phyloP scores from a whole-genome alignment of 1,140 invertebrate genomes.

The Drosophila arawakana region DNA sequence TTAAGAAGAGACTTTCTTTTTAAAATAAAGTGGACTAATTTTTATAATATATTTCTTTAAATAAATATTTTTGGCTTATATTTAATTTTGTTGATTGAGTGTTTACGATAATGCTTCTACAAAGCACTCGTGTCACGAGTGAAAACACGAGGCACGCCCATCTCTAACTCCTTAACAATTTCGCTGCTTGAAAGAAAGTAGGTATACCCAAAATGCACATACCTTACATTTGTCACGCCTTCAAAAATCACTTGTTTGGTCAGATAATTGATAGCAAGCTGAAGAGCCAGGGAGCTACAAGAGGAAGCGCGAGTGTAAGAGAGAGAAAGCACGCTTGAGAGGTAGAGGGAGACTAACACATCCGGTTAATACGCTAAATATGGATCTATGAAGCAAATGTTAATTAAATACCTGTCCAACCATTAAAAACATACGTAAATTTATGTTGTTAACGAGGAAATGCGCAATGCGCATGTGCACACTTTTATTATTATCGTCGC shows the following conservation, averaged over 20 bases:
- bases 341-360: slow-evolving; percentile 36
- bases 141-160: slow-evolving; percentile 1
- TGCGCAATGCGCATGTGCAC: slow-evolving; percentile 73
- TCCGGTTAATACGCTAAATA: slow-evolving; percentile 52
- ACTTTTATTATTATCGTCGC: slow-evolving; percentile 77
- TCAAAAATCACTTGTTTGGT: slow-evolving; percentile 28
- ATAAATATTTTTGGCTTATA: no score
- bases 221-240: slow-evolving; percentile 22
- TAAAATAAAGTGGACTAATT: no score
- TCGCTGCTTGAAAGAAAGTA: slow-evolving; percentile 24
- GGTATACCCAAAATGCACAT: slow-evolving; percentile 14
- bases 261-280: slow-evolving; percentile 10
- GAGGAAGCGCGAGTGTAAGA: neutral
- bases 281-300: neutral
- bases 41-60: no score
- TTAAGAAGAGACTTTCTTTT: no score
- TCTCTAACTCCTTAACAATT: slow-evolving; percentile 20
- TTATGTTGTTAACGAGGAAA: slow-evolving; percentile 82
- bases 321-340: neutral
- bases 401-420: slow-evolving; percentile 82
- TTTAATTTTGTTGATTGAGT: no score
- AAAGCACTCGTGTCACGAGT: neutral
- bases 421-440: slow-evolving; percentile 82
- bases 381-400: slow-evolving; percentile 55
- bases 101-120: no score